Evolutionary conservation across 2,888 invertebrate species (phyloP), one percentile per base, ranked within the genome.

Genomic region (Lasioglossum morio): DNA sequence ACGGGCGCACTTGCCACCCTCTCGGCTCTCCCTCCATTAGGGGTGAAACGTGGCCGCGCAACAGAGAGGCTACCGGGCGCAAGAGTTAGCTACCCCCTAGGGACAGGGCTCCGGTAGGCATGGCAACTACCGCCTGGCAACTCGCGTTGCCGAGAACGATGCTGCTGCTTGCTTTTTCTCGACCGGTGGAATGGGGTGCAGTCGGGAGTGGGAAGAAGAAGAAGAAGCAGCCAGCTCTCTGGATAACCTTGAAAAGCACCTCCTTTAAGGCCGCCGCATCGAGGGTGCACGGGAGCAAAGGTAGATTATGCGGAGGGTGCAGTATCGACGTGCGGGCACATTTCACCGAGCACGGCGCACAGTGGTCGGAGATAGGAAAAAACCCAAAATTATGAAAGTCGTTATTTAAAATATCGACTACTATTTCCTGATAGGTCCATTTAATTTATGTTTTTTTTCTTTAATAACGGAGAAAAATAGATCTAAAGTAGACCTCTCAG

Each of bases 221-320:
- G 72, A 77, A 88, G 72, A 79, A 88, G 72, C 77, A 88, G 81
- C 82, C 81, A 90, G 82, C 53, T 53, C 66, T 63, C 84, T 79
- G 86, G 90, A 91, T 91, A 91, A 91, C 91, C 91, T 91, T 91
- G 91, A 91, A 91, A 91, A 89, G 86, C 87, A 78, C 87, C 88
- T 90, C 84, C 88, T 83, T 90, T 88, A 86, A 86, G 82, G 86
- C 84, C 85, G 81, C 63, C 79, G 83, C 72, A 69, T 82, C 60
- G 86, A 79, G 84, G 80, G 82, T 77, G 78, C 27, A 83, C 74
- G 77, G 77, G 75, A 72, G 80, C 74, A 78, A 79, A 79, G 80
- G 72, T 77, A 85, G 79, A 81, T 80, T 87, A 82, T 85, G 84
- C 81, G 34, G 74, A 87, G 79, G 81, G 82, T 81, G 81, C 70